These are phyloP conservation scores for Falco peregrinus DNA, from an alignment of 2,797 vertebrate genomes.

Conservation along the genomic window DNA sequence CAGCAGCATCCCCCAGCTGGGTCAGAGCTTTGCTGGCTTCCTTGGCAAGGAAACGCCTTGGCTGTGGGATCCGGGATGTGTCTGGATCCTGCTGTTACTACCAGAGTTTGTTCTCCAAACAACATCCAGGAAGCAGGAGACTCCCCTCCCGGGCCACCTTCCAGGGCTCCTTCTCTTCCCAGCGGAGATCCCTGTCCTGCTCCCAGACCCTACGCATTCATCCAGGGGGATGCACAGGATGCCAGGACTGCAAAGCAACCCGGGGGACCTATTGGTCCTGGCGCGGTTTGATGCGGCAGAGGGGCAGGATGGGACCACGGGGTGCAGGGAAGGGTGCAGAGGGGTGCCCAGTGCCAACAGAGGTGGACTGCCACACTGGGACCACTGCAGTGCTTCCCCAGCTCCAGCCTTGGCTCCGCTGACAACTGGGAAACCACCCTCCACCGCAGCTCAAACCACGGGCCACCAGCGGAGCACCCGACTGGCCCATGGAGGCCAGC, in stretches of 20 bases:
- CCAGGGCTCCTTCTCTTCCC: background rate
- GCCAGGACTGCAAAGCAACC: background rate
- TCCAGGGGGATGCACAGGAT: background rate
- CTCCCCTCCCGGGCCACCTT: background rate
- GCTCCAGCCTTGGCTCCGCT: background rate
- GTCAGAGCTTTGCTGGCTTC: background rate
- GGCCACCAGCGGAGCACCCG: background rate
- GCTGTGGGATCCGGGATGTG: background rate
- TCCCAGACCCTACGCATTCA: background rate
- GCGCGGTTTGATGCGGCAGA: background rate
- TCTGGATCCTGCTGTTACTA: constrained; percentile 22
- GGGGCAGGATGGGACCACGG: background rate
- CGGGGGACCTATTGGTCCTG: background rate
- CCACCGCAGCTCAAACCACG: background rate
- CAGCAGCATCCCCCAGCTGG: background rate
- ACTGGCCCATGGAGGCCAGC: background rate
- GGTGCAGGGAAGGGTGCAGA: background rate
- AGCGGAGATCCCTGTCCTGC: background rate
- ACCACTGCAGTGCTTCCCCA: background rate
- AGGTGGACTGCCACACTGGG: background rate
- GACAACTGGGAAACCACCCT: background rate
- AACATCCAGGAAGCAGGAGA: constrained; percentile 4
- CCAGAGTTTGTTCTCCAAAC: constrained; percentile 9
- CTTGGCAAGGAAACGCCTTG: background rate
- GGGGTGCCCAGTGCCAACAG: background rate